Evolutionary conservation across 2,888 invertebrate genomes (phyloP).

Genomic region (Orthonevra nobilis): DNA sequence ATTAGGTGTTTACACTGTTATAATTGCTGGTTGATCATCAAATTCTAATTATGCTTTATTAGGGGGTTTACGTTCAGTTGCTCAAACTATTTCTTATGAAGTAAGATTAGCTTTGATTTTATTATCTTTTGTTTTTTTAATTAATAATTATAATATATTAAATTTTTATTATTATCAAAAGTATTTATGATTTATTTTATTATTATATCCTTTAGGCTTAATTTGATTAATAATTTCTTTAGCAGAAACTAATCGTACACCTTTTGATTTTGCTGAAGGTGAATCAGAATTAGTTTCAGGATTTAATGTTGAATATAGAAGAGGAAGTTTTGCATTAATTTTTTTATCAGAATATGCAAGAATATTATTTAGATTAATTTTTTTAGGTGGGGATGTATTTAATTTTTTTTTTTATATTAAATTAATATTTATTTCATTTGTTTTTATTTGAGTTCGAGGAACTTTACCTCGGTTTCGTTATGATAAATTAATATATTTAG

Average conservation of each 20-base stretch:
- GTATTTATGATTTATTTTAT: constrained; percentile 82
- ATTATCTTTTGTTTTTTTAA: constrained; percentile 82
- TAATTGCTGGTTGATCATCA: constrained; percentile 85
- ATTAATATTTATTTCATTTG: constrained; percentile 82
- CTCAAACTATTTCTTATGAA: constrained; percentile 90
- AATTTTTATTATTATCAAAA: constrained; percentile 81
- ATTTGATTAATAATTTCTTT: constrained; percentile 83
- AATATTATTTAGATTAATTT: constrained; percentile 83
- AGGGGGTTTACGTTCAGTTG: constrained; percentile 85
- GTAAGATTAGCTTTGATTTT: constrained; percentile 86
- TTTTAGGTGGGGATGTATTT: constrained; percentile 82
- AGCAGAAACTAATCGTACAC: constrained; percentile 87
- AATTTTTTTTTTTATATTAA: constrained; percentile 82
- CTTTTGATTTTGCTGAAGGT: constrained; percentile 90
- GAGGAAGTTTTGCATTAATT: constrained; percentile 86
- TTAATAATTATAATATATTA: constrained; percentile 82
- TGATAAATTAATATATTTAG: constrained; percentile 87
- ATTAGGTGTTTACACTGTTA: constrained; percentile 84
- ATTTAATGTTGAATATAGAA: constrained; percentile 89
- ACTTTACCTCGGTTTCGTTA: constrained; percentile 87
- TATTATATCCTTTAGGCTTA: constrained; percentile 82
- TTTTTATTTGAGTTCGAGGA: constrained; percentile 85
- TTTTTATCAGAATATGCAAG: constrained; percentile 86
- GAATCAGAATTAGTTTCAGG: constrained; percentile 90
- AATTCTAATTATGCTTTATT: constrained; percentile 88